Conservation (phyloP, 2,888 invertebrate genomes). For the Diachrysia chrysitis region DNA sequence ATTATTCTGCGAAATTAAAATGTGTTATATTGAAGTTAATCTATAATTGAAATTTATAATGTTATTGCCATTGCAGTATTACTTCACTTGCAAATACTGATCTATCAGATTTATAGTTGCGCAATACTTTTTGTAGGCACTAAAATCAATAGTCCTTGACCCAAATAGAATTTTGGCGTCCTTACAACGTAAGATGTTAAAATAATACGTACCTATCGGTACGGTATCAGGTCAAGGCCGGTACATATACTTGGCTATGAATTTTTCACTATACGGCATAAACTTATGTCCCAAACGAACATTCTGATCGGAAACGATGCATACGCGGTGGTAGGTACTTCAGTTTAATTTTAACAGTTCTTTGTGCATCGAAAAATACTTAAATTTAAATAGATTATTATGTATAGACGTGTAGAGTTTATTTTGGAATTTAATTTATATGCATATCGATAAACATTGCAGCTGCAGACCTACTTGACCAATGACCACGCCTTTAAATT, state of each 20-base stretch:
- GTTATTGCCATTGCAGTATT: not conserved
- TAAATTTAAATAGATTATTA: conserved; percentile 40
- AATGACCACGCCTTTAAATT: not conserved
- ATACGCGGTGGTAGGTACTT: conserved; percentile 10
- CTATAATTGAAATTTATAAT: no score
- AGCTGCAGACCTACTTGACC: not conserved
- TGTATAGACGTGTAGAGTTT: conserved; percentile 15
- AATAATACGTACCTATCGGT: conserved; percentile 24
- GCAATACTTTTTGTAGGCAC: not conserved
- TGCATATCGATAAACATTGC: not conserved
- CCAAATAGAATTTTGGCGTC: conserved; percentile 38
- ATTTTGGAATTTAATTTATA: conserved; percentile 18
- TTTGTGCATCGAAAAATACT: conserved; percentile 24
- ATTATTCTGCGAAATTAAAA: no score
- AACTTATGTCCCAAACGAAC: conserved; percentile 15
- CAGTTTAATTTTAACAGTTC: conserved; percentile 26
- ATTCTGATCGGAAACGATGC: conserved; percentile 22
- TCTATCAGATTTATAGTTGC: not conserved
- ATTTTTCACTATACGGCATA: conserved; percentile 31
- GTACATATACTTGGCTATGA: conserved; percentile 11
- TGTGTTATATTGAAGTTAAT: not conserved
- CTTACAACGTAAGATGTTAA: conserved; percentile 29
- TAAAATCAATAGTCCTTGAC: conserved; percentile 51
- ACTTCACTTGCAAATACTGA: conserved; percentile 11
- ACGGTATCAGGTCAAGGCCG: conserved; percentile 46